Evolutionary conservation across 2,888 invertebrate species (phyloP).

Genomic region (Craniophora ligustri): DNA sequence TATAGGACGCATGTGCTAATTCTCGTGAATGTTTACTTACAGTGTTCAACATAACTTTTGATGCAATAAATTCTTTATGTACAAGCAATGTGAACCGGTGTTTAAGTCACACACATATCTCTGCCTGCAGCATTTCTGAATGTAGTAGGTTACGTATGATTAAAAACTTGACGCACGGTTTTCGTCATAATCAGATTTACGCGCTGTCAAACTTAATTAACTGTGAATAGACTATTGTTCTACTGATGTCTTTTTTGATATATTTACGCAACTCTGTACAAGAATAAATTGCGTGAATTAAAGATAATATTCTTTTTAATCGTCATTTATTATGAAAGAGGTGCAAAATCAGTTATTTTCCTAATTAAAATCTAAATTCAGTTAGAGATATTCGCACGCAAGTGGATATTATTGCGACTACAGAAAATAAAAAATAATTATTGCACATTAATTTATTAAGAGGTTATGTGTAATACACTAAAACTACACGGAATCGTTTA

Average conservation of each 20-base stretch:
- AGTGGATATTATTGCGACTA: not conserved
- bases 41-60: conserved; percentile 29
- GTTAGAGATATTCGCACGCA: not conserved
- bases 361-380: not conserved
- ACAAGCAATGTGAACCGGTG: conserved; percentile 42
- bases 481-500: not conserved
- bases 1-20: conserved; percentile 10
- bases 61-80: conserved; percentile 49
- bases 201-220: conserved; percentile 45
- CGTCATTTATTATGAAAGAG: not conserved
- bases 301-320: conserved; percentile 12
- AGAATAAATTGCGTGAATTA: conserved; percentile 14
- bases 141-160: conserved; percentile 45
- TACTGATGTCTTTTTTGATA: conserved; percentile 32
- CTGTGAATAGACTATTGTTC: conserved; percentile 54
- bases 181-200: conserved; percentile 49
- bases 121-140: conserved; percentile 45
- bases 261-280: conserved; percentile 42
- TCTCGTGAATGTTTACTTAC: conserved; percentile 10
- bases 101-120: conserved; percentile 33
- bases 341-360: not conserved
- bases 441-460: not conserved
- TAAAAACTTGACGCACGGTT: conserved; percentile 31
- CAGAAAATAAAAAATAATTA: conserved; percentile 1
- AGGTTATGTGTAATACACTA: not conserved